These are phyloP conservation scores for Ptilorrhoa leucosticta DNA, from an alignment of 2,113 vertebrate species.

Conservation along the genomic window DNA sequence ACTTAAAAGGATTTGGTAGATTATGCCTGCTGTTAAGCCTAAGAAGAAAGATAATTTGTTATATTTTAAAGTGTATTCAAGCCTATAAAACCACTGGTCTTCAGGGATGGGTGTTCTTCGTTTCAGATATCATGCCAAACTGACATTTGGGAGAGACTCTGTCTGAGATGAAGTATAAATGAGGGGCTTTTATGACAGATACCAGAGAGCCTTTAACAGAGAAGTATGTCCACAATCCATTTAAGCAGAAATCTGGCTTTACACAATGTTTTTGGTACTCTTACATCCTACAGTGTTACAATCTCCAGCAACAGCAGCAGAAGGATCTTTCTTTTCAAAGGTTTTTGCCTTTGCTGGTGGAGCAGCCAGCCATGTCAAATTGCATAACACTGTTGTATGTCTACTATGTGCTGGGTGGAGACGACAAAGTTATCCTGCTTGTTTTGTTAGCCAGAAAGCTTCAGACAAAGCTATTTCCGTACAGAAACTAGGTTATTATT, in stretches of 20 bases:
- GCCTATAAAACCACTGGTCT: conserved; percentile 9
- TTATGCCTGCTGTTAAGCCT: neutral
- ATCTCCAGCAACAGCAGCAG: neutral
- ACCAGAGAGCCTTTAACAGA: neutral
- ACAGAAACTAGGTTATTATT: neutral
- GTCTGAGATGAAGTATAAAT: neutral
- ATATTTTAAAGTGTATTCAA: conserved; percentile 21
- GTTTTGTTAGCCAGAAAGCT: neutral
- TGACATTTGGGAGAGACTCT: neutral
- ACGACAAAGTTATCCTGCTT: neutral
- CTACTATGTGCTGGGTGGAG: neutral
- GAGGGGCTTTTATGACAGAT: neutral
- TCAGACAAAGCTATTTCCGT: neutral
- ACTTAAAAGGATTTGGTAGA: conserved; percentile 14
- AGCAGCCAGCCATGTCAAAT: conserved; percentile 2
- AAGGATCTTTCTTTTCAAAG: neutral
- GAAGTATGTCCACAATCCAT: neutral
- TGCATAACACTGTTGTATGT: neutral
- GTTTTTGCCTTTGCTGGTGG: neutral
- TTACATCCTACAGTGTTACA: neutral
- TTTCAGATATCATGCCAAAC: conserved; percentile 3
- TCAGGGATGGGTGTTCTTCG: neutral
- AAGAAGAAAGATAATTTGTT: conserved; percentile 38
- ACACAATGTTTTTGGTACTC: neutral
- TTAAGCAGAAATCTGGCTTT: neutral